Base-by-base conservation (phyloP, 2,797 vertebrate genomes). In the Parauchenoglanis ngamensis region DNA sequence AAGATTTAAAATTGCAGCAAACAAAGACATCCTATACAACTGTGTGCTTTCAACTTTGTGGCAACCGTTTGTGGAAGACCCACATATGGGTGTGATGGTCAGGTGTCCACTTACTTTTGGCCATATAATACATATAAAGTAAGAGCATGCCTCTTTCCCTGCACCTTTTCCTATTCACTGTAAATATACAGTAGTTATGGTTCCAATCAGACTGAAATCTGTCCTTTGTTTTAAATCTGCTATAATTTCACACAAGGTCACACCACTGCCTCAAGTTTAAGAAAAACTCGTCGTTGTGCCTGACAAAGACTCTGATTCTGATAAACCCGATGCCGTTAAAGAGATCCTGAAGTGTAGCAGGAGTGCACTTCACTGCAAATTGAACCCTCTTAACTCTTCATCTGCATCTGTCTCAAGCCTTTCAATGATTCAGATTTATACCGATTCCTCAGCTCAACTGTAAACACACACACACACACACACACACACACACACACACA, bases 301-400 rank as follows among this genome's bases (percentile, higher is more conserved):
- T 28, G 31, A 67, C 70, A 54, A n/a, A 83, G 79, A 46, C 46
- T 49, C 52, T 56, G 86, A 77, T 52, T 54, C 21, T 15, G 84
- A 89, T 68, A 44, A 65, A 82, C 70, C 10, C 67, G 40, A 83
- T 73, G 49, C 61, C 15, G 80, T 70, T 88, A 85, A 46, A 89
- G 78, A 88, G 78, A 85, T 85, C 65, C 52, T 46, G 44, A 84
- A 89, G 80, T 11, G 70, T 59, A 46, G 67, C 73, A 82, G 82
- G 63, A 88, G 59, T n/a, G 54, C 78, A 49, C 73, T 84, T n/a
- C 31, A 56, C 59, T 46, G 49, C 35, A 57, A 68, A 67, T 46
- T 25, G 46, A 86, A 77, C 82, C 65, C 68, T 77, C 84, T 91
- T 88, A 87, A 87, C 87, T 87, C 89, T 87, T 72, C 1, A 28